Base-by-base conservation (phyloP, 2,113 vertebrate species). In the Coptodon bakossiorum region DNA sequence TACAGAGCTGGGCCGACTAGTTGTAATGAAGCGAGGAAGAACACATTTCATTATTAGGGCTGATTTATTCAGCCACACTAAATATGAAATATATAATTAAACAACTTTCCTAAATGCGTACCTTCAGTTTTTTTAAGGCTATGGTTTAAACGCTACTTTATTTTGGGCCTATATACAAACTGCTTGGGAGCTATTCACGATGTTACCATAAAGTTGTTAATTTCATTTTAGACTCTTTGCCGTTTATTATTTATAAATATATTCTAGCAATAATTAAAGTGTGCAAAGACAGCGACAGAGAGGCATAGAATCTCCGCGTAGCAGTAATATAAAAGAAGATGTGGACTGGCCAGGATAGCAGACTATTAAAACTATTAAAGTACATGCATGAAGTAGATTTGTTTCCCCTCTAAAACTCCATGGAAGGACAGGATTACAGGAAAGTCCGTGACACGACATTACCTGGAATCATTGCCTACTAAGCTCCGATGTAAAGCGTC, bases 391-490 rank as follows among this genome's bases (percentile, higher is more conserved):
- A 84, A 66, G 66, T 14, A 63, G 56, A 7, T 73, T 48, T 43
- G 34, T 38, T 80, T 71, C 31, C 11, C 14, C 16, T 13, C 17
- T 87, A 50, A 85, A 83, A 89, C 57, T 91, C 83, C 57, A 6
- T 29, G 61, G 79, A 92, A 88, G 68, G 54, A 85, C 40, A 88
- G 83, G 57, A 80, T 93, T 80, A 84, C 88, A 88, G 90, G 73
- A 89, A 88, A 93, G 88, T 91, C 91, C 89, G 87, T 80, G 86
- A 19, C 90, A 87, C 88, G 84, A 94, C 95, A 90, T 96, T 96
- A 96, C 96, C 96, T 96, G 94, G 45, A 89, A 85, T 92, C 85
- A 95, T 36, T 94, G 82, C 63, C 84, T 94, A 93, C 83, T 88
- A 95, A 89, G 89, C 93, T 95, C 95, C 95, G 89, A 83, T 83